Evolutionary conservation across 2,888 invertebrate genomes (phyloP).

Genomic region (Philonicus albiceps): DNA sequence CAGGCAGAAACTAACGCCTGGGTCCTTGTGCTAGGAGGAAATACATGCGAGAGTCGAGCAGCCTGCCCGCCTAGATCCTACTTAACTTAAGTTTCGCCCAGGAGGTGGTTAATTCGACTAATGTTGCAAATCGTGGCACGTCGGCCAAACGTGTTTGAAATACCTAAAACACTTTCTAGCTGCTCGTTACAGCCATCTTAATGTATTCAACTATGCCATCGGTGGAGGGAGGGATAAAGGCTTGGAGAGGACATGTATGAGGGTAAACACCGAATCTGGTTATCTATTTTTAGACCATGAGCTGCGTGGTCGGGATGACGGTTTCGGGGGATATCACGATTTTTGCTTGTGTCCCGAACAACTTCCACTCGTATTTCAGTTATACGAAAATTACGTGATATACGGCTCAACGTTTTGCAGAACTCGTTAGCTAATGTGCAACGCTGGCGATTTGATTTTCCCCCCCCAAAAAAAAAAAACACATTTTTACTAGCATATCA

Average conservation of each 20-base stretch:
- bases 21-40: not conserved
- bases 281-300: slow-evolving; percentile 43
- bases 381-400: not conserved
- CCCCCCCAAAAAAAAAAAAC: no score
- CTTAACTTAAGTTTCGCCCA: not conserved
- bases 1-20: not conserved
- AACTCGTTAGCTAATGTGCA: not conserved
- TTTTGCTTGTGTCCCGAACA: not conserved
- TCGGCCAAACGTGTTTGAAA: slow-evolving; percentile 45
- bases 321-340: not conserved
- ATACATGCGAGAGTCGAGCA: not conserved
- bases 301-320: slow-evolving; percentile 20
- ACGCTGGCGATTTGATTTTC: not conserved
- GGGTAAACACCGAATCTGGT: slow-evolving; percentile 41
- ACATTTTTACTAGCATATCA: not conserved
- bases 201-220: not conserved
- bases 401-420: not conserved
- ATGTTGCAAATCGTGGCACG: slow-evolving; percentile 48
- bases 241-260: slow-evolving; percentile 20
- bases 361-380: not conserved
- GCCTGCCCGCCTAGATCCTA: slow-evolving; percentile 12
- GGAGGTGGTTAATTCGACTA: slow-evolving; percentile 43
- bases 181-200: not conserved
- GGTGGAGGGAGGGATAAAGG: not conserved
- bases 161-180: slow-evolving; percentile 16